These are phyloP conservation scores for Pseudonaja textilis DNA, from an alignment of 2,113 vertebrate genomes.

Conservation along the genomic window DNA sequence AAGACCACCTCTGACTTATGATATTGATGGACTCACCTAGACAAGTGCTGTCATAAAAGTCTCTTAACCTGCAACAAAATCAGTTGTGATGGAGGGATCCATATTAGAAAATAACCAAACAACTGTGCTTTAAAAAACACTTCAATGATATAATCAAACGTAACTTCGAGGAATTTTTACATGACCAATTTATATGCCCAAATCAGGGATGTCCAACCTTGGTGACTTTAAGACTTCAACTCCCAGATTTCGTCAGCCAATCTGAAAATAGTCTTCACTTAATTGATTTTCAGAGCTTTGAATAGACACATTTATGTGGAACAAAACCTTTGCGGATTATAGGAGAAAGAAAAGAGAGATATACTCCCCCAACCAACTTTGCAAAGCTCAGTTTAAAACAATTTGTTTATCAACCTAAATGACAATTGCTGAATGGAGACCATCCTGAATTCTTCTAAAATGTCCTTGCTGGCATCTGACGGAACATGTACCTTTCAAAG, in stretches of 20 bases:
- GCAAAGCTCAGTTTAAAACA: constrained; percentile 31
- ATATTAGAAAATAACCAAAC: neutral
- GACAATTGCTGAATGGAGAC: neutral
- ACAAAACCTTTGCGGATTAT: neutral
- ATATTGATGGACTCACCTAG: neutral
- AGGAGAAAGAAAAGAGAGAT: neutral
- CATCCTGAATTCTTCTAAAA: constrained; percentile 30
- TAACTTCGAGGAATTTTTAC: neutral
- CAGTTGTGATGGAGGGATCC: neutral
- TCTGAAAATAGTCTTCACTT: neutral
- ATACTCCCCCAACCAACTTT: constrained; percentile 11
- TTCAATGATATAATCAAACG: neutral
- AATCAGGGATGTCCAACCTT: no score
- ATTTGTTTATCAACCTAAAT: constrained; percentile 16
- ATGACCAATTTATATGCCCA: neutral
- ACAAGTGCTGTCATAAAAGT: neutral
- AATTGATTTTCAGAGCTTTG: constrained; percentile 11
- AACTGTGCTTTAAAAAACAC: neutral
- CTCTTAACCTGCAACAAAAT: neutral
- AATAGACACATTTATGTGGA: constrained; percentile 22
- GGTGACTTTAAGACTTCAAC: neutral
- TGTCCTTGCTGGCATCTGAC: constrained; percentile 36
- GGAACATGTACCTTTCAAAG: constrained; percentile 60
- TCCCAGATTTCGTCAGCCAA: neutral
- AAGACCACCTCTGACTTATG: no score